A percentile compares a stretch with the other conserved stretches of the same genome.
Conservation (phyloP, 2,888 invertebrate species). For the Cosmopolites sordidus region DNA sequence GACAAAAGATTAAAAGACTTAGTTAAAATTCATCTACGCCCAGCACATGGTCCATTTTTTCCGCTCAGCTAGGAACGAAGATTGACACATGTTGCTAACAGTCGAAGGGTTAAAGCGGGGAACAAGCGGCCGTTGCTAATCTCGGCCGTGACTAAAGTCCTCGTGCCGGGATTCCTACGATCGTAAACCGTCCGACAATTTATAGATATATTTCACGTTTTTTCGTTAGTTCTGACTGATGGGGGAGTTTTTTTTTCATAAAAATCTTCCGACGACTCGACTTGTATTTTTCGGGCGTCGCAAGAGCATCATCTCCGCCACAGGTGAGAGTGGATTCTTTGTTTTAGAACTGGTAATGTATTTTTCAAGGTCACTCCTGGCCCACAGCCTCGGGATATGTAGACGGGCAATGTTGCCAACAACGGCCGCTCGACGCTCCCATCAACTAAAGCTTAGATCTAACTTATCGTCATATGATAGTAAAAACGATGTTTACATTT, state of each 20-base stretch:
- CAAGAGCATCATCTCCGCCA: neutral
- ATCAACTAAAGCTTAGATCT: too few relatives aligned
- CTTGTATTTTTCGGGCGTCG: neutral
- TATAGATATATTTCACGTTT: too few relatives aligned
- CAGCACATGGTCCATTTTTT: constrained; percentile 1
- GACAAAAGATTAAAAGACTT: neutral
- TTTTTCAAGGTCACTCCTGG: constrained; percentile 45
- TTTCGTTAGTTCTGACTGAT: too few relatives aligned
- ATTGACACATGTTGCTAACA: constrained; percentile 4
- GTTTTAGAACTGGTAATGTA: constrained; percentile 30
- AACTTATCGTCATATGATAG: too few relatives aligned
- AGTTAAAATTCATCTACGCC: neutral
- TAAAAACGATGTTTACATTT: too few relatives aligned
- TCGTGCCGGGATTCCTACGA: neutral
- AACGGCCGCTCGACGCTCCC: too few relatives aligned
- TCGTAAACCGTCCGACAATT: neutral
- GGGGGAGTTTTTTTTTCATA: too few relatives aligned
- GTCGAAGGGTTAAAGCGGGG: neutral
- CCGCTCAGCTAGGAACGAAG: neutral
- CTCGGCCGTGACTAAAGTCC: constrained; percentile 1
- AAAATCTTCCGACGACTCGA: too few relatives aligned
- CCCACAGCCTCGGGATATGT: constrained; percentile 42
- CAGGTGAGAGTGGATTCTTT: constrained; percentile 27
- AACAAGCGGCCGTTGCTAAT: neutral
- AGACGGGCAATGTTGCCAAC: constrained; percentile 21